phyloP scores from a whole-genome alignment of 2,888 invertebrate genomes.

The Callimorpha dominula region DNA sequence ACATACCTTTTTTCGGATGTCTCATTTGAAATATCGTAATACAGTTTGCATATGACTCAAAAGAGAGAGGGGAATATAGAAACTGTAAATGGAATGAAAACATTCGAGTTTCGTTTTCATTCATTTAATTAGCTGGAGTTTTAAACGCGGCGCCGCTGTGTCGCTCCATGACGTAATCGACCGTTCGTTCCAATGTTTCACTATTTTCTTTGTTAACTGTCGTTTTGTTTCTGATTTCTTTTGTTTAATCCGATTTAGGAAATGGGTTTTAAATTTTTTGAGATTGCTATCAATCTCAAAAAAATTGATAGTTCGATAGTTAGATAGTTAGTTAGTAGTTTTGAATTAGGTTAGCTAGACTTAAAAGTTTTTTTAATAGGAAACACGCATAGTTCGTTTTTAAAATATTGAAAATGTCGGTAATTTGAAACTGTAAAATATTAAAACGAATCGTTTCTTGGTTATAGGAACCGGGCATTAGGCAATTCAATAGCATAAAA shows the following conservation, averaged over 20 bases:
- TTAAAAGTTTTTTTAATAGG: background rate
- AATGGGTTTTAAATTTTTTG: slow-evolving; percentile 30
- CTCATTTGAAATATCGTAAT: slow-evolving; percentile 65
- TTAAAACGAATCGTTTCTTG: too few species aligned
- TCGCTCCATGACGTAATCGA: slow-evolving; percentile 69
- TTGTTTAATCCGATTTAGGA: slow-evolving; percentile 44
- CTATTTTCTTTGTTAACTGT: slow-evolving; percentile 55
- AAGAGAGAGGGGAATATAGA: slow-evolving; percentile 65
- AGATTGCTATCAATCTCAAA: too few species aligned
- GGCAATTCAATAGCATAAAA: too few species aligned
- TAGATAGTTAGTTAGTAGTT: background rate
- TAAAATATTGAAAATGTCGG: too few species aligned
- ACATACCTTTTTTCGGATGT: slow-evolving; percentile 48
- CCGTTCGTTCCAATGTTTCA: slow-evolving; percentile 69
- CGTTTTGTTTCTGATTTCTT: slow-evolving; percentile 47
- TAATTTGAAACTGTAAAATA: too few species aligned
- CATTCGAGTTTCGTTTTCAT: slow-evolving; percentile 84
- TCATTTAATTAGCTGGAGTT: slow-evolving; percentile 83
- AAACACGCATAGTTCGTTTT: background rate
- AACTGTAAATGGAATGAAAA: slow-evolving; percentile 84
- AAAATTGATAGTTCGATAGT: background rate
- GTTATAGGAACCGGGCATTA: too few species aligned
- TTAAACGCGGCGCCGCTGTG: slow-evolving; percentile 77
- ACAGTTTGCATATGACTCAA: slow-evolving; percentile 69
- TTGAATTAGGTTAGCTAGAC: background rate